Percentiles rank a stretch among this genome's conserved stretches.
These are phyloP conservation scores for Ctenicera cuprea DNA, from an alignment of 2,888 invertebrate genomes.

Conservation along the genomic window DNA sequence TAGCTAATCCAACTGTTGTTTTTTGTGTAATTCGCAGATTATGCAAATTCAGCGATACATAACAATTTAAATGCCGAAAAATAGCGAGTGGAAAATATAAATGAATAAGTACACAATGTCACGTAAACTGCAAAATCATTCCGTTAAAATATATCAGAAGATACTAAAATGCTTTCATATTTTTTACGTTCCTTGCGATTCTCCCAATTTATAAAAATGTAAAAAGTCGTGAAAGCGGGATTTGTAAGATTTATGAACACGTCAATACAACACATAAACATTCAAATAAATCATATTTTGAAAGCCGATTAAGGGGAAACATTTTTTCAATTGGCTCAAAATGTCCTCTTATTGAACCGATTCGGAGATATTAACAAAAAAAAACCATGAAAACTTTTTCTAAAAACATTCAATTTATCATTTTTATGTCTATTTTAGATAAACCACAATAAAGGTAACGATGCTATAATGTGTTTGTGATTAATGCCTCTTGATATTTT, in stretches of 20 bases:
- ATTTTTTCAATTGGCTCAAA: slow-evolving; percentile 49
- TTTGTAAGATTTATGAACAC: slow-evolving; percentile 63
- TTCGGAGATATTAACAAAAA: slow-evolving; percentile 24
- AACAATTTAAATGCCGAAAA: too few species aligned
- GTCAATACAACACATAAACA: slow-evolving; percentile 63
- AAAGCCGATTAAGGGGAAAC: slow-evolving; percentile 59
- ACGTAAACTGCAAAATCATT: slow-evolving; percentile 39
- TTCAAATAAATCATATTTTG: slow-evolving; percentile 63
- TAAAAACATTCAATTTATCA: slow-evolving; percentile 6
- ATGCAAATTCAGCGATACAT: too few species aligned
- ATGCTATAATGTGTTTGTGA: too few species aligned
- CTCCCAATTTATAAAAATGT: slow-evolving; percentile 49
- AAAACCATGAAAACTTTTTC: slow-evolving; percentile 26
- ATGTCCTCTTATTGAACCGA: slow-evolving; percentile 29
- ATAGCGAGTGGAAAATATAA: slow-evolving; percentile 2
- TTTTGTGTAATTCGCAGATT: too few species aligned
- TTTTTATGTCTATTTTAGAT: slow-evolving; percentile 4
- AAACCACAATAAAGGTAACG: neutral
- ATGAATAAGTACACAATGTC: slow-evolving; percentile 16
- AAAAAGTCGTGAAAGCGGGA: slow-evolving; percentile 53
- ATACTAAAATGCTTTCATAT: slow-evolving; percentile 40
- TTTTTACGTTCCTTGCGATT: slow-evolving; percentile 40
- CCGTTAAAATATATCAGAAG: slow-evolving; percentile 42
- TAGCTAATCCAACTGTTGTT: too few species aligned
- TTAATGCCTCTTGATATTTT: too few species aligned